Conservation (phyloP, 2,888 invertebrate genomes). For the Hofmannophila pseudospretella region DNA sequence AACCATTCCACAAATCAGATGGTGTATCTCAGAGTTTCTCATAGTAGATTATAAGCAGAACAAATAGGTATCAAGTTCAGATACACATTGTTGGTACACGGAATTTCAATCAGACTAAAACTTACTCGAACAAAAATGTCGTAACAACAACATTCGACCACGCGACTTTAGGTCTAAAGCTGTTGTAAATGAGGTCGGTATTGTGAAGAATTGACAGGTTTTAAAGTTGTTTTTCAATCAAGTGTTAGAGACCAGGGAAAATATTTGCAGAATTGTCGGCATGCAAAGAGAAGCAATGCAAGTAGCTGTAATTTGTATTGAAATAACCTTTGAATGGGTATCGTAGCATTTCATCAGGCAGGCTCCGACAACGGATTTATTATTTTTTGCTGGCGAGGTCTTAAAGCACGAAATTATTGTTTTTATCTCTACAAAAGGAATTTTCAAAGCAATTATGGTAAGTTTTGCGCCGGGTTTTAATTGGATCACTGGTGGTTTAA, state of each 20-base stretch:
- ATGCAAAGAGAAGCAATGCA: constrained; percentile 63
- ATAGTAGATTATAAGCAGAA: constrained; percentile 58
- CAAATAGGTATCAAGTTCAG: constrained; percentile 59
- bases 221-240: constrained; percentile 24
- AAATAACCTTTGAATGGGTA: constrained; percentile 73
- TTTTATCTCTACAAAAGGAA: constrained; percentile 71
- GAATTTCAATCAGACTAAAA: constrained; percentile 70
- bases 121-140: constrained; percentile 12
- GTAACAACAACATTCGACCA: constrained; percentile 13
- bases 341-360: constrained; percentile 69
- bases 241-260: constrained; percentile 60
- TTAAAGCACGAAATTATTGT: constrained; percentile 76
- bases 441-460: constrained; percentile 74
- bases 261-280: constrained; percentile 75
- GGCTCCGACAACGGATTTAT: constrained; percentile 62
- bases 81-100: constrained; percentile 71
- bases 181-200: constrained; percentile 14
- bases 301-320: constrained; percentile 76
- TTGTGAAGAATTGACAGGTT: constrained; percentile 8
- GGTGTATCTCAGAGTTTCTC: constrained; percentile 42
- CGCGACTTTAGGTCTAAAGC: constrained; percentile 16
- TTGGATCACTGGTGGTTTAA: constrained; percentile 69
- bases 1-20: constrained; percentile 49
- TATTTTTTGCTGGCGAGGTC: constrained; percentile 68
- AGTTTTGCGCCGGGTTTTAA: constrained; percentile 67